phyloP scores from a whole-genome alignment of 2,113 vertebrate species.

The Coregonus clupeaformis region DNA sequence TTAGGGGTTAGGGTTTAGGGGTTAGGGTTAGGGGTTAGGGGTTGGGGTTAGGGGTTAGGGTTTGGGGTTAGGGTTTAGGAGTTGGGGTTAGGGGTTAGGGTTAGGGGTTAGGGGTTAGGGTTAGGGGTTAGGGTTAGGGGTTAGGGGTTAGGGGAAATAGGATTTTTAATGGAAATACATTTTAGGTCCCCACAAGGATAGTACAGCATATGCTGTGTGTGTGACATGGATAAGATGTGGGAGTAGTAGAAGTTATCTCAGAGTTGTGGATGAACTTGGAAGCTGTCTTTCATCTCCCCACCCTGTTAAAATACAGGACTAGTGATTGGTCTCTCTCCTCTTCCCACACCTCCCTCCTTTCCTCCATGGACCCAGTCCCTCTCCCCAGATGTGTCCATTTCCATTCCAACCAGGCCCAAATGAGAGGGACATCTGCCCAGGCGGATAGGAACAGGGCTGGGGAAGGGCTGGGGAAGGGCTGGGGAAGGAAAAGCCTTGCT shows the following conservation, averaged over 20 bases:
- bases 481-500: slow-evolving; percentile 37
- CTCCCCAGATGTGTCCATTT: slow-evolving; percentile 67
- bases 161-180: too few relatives aligned
- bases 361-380: slow-evolving; percentile 48
- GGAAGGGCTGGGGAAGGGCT: background rate
- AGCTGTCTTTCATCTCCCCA: slow-evolving; percentile 5
- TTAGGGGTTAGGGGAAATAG: too few relatives aligned
- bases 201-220: too few relatives aligned
- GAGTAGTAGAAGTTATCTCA: background rate
- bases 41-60: too few relatives aligned
- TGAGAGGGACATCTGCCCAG: slow-evolving; percentile 64
- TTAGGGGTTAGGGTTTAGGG: too few relatives aligned
- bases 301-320: slow-evolving; percentile 50
- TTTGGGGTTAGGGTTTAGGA: too few relatives aligned
- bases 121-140: too few relatives aligned
- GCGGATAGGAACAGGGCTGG: slow-evolving; percentile 24
- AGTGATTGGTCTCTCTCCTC: slow-evolving; percentile 46
- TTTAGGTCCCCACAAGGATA: too few relatives aligned
- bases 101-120: too few relatives aligned
- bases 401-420: slow-evolving; percentile 61
- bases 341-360: slow-evolving; percentile 35
- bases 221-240: too few relatives aligned
- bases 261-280: slow-evolving; percentile 13
- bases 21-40: too few relatives aligned
- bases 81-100: too few relatives aligned